Conservation (phyloP, 2,113 vertebrate species). For the Semicossyphus pulcher region DNA sequence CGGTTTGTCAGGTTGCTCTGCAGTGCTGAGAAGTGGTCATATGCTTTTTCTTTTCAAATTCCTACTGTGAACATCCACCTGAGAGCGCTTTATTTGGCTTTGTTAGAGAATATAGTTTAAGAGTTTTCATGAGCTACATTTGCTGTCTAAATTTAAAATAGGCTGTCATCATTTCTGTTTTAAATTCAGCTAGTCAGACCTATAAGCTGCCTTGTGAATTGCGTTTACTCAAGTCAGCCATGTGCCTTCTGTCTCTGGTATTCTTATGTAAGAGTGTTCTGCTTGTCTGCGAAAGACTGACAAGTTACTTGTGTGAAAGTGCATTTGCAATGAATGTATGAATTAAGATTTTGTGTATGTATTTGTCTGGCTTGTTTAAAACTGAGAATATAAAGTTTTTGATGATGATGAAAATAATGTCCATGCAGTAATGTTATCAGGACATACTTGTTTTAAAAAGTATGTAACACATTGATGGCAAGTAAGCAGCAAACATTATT, state of each 20-base stretch:
- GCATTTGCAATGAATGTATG: constrained; percentile 62
- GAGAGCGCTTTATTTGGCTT: background rate
- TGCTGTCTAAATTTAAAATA: background rate
- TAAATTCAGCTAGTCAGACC: background rate
- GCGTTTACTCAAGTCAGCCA: background rate
- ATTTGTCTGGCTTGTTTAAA: constrained; percentile 33
- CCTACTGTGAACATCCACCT: constrained; percentile 35
- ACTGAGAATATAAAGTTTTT: background rate
- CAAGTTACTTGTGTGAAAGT: constrained; percentile 16
- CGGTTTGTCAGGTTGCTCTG: constrained; percentile 14
- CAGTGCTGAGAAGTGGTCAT: constrained; percentile 28
- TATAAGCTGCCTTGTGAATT: background rate
- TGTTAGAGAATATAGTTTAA: background rate
- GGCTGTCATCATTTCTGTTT: constrained; percentile 19
- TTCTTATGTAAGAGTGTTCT: constrained; percentile 22
- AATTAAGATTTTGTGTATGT: constrained; percentile 25
- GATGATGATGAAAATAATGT: background rate
- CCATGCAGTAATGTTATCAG: too few species aligned
- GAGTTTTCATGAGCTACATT: background rate
- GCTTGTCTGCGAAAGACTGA: constrained; percentile 24
- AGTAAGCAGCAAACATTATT: constrained; percentile 7
- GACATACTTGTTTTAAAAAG: background rate
- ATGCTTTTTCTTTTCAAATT: constrained; percentile 7
- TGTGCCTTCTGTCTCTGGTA: constrained; percentile 51
- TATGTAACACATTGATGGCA: background rate